Conservation (phyloP, 2,888 invertebrate species). For the Coelogynopora nodosa region DNA sequence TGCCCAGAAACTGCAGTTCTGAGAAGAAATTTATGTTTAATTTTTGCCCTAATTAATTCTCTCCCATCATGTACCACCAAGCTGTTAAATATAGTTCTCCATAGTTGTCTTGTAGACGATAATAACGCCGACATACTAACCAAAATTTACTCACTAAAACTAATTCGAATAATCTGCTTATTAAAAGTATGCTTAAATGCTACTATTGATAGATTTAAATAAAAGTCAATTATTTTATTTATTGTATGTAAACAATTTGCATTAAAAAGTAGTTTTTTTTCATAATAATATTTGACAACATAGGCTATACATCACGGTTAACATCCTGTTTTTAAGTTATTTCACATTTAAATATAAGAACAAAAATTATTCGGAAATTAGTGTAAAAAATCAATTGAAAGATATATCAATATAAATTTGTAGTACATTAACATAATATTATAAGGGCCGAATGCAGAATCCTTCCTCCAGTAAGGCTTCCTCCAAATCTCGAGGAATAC, state of each 20-base stretch:
- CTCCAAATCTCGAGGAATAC: too few species aligned
- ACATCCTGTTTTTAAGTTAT: neutral
- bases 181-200: neutral
- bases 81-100: neutral
- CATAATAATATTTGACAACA: too few species aligned
- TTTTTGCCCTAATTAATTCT: neutral
- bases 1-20: conserved; percentile 34
- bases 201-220: neutral
- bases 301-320: too few species aligned
- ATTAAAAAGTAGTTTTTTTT: too few species aligned
- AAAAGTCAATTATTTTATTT: neutral
- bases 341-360: neutral
- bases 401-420: too few species aligned
- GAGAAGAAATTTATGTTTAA: conserved; percentile 26
- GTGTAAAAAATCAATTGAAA: neutral
- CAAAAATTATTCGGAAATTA: too few species aligned
- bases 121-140: neutral
- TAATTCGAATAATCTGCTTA: neutral
- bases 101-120: neutral
- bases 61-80: neutral
- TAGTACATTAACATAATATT: too few species aligned
- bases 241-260: too few species aligned
- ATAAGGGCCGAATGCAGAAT: too few species aligned
- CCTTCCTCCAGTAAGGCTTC: too few species aligned
- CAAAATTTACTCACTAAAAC: neutral